Evolutionary conservation across 53 echinoderm and acorn worm species (phyloP), one percentile per base, ranked within the genome.

Genomic region (Crossaster papposus): DNA sequence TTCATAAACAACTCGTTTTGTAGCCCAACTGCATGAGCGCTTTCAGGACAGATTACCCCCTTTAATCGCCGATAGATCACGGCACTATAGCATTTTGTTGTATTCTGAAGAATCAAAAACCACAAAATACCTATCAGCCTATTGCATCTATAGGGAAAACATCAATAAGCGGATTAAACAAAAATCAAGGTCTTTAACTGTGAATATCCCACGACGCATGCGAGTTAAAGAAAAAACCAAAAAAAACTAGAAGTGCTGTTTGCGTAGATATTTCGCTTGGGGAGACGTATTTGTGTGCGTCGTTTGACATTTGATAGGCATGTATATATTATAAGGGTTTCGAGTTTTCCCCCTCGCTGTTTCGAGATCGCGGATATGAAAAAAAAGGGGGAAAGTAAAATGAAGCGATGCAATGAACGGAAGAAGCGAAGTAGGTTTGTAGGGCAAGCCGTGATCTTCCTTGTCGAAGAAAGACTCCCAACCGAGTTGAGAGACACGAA

Each of bases 231-330:
- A 44, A 44, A 9, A 44, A 44, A 44, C 5, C 44, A 44, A 44
- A 44, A 5, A 5, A 1, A 44, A 44, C 5, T 58, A 52, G 8
- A 13, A 52, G 53, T 10, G 53, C 53, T 58, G 58, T 15, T 15
- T 58, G 58, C 15, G 17, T 18, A 4, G 58, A 58, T 20, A 14
- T 58, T 44, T 58, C 22, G 68, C 68, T 68, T 12, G 28, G 28
- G 68, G 68, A 68, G 22, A 68, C 28, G 68, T 68, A 28, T 26
- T 68, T 68, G 24, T 65, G 15, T 23, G 65, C 26, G 18, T 18
- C 22, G 24, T 68, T 68, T n/a, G 68, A 68, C 68, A 68, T 68
- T 68, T 68, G 68, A 68, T n/a, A 68, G 68, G 24, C 68, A 26
- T 68, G 28, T 28, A 68, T n/a, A n/a, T n/a, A n/a, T n/a, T n/a